phyloP scores from a whole-genome alignment of 1,140 invertebrate species.

The Teleogryllus occipitalis region DNA sequence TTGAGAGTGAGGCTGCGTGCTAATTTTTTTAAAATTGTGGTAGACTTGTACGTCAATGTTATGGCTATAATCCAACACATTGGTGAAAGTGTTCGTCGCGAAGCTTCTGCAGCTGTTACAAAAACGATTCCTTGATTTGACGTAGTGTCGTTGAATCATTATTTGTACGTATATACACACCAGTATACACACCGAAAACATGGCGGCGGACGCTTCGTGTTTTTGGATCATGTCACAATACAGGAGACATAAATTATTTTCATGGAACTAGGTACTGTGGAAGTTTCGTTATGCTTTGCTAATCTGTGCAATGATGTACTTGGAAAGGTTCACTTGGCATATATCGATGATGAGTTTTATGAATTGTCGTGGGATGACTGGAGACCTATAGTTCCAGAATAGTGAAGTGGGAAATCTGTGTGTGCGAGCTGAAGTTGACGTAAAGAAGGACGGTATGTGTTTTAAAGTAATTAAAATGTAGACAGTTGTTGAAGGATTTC shows the following conservation, averaged over 20 bases:
- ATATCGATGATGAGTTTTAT: background rate
- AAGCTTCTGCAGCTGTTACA: too few species aligned
- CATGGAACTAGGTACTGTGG: background rate
- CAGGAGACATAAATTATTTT: background rate
- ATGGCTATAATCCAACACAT: background rate
- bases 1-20: background rate
- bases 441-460: background rate
- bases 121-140: background rate
- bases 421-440: background rate
- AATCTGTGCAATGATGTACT: background rate
- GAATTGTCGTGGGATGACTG: background rate
- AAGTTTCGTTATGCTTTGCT: background rate
- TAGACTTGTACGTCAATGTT: background rate
- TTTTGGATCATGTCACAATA: conserved; percentile 1
- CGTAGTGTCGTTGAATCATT: background rate
- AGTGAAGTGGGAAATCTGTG: background rate
- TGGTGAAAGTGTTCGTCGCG: too few species aligned
- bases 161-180: background rate
- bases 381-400: background rate
- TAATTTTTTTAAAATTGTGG: too few species aligned
- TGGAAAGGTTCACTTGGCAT: background rate
- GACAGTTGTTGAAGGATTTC: too few species aligned
- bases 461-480: too few species aligned
- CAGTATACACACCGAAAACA: background rate
- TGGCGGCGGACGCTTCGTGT: background rate